Evolutionary conservation across 2,113 vertebrate genomes (phyloP).

Genomic region (Clarias macrocephalus): DNA sequence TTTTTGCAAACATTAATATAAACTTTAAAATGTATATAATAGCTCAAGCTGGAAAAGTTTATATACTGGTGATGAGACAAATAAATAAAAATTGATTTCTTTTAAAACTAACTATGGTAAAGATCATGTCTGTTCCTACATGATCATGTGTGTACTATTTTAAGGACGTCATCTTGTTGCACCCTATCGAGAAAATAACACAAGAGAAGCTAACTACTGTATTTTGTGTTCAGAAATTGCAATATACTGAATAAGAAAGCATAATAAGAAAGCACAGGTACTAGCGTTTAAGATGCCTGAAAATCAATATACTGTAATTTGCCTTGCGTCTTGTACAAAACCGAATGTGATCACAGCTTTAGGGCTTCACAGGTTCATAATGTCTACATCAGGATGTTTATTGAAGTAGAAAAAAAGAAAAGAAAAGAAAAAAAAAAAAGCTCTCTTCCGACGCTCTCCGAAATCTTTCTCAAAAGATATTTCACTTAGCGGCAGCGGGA

Average conservation of each 20-base stretch:
- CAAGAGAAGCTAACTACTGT: not conserved
- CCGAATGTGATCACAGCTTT: not conserved
- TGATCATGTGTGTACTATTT: not conserved
- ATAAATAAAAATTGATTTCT: not conserved
- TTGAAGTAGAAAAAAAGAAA: not conserved
- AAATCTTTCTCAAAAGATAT: slow-evolving; percentile 17
- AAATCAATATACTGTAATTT: not conserved
- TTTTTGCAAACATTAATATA: not conserved
- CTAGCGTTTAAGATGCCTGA: not conserved
- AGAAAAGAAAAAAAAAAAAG: not conserved
- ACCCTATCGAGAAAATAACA: not conserved
- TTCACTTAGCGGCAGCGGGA: slow-evolving; percentile 17
- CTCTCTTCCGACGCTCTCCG: not conserved
- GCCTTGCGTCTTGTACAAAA: not conserved
- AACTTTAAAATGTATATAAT: not conserved
- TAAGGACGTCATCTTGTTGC: not conserved
- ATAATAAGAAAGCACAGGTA: not conserved
- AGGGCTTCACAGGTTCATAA: not conserved
- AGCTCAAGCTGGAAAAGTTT: not conserved
- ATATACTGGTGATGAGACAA: not conserved
- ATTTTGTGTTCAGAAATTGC: not conserved
- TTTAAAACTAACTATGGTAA: not conserved
- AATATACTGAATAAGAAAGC: not conserved
- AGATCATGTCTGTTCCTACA: not conserved
- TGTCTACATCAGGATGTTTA: not conserved